These are phyloP conservation scores for Harpegnathos saltator DNA, from an alignment of 1,140 invertebrate genomes.

Conservation along the genomic window DNA sequence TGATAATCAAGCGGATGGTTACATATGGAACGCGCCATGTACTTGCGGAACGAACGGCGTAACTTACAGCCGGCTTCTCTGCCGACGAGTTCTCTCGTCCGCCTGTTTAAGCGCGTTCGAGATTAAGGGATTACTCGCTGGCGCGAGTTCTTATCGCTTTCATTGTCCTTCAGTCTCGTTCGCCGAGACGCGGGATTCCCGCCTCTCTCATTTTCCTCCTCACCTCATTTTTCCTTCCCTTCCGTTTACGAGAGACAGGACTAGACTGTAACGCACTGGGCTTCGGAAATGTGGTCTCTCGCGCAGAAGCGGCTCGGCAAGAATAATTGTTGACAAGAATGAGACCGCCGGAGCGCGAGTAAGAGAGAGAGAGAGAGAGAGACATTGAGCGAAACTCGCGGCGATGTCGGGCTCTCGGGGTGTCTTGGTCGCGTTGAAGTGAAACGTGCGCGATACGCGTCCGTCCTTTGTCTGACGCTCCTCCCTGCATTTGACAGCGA, in stretches of 20 bases:
- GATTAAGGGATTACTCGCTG: background rate
- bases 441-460: background rate
- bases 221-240: background rate
- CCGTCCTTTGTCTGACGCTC: slow-evolving; percentile 18
- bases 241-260: background rate
- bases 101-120: background rate
- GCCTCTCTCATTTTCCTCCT: too few species aligned
- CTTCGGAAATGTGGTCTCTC: slow-evolving; percentile 6
- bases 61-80: background rate
- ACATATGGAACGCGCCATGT: too few species aligned
- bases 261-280: background rate
- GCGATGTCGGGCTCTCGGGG: background rate
- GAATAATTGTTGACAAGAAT: slow-evolving; percentile 3
- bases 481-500: slow-evolving; percentile 46
- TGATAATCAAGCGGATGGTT: too few species aligned
- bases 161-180: background rate
- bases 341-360: background rate
- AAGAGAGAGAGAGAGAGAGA: too few species aligned
- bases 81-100: background rate
- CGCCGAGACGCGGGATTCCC: background rate
- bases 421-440: slow-evolving; percentile 16
- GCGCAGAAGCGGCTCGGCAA: background rate
- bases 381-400: slow-evolving; percentile 22
- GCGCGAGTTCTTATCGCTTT: background rate
- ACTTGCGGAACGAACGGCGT: too few species aligned